Evolutionary conservation across 2,888 invertebrate genomes (phyloP).

Genomic region (Marronus borbonicus): DNA sequence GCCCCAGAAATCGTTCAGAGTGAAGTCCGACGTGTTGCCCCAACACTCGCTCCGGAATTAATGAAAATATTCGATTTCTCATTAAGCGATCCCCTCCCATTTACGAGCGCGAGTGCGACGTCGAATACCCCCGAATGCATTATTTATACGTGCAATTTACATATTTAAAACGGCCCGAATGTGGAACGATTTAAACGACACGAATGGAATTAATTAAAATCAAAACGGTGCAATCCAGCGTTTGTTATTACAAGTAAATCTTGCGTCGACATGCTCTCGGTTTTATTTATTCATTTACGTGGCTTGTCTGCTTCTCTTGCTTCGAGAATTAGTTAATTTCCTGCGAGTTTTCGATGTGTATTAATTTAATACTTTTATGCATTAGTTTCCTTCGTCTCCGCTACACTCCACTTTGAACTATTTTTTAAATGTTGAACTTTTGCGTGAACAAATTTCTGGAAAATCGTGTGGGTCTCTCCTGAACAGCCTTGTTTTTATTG

Average conservation of each 20-base stretch:
- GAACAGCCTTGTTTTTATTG: too few relatives aligned
- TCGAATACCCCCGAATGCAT: slow-evolving; percentile 18
- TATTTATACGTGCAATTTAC: slow-evolving; percentile 41
- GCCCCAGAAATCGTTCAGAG: not conserved
- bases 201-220: slow-evolving; percentile 28
- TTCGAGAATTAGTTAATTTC: too few relatives aligned
- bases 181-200: slow-evolving; percentile 26
- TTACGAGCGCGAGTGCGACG: not conserved
- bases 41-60: slow-evolving; percentile 8
- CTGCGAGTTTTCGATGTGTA: too few relatives aligned
- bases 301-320: not conserved
- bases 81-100: slow-evolving; percentile 26
- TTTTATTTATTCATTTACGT: not conserved
- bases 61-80: slow-evolving; percentile 40
- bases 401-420: too few relatives aligned
- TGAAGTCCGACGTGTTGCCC: not conserved
- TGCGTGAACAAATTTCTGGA: too few relatives aligned
- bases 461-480: too few relatives aligned
- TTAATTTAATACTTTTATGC: too few relatives aligned
- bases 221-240: not conserved
- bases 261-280: not conserved
- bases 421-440: too few relatives aligned
- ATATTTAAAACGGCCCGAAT: slow-evolving; percentile 17
- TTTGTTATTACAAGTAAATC: not conserved
- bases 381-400: too few relatives aligned